phyloP scores from a whole-genome alignment of 2,797 vertebrate species.

The Eulemur coronatus region DNA sequence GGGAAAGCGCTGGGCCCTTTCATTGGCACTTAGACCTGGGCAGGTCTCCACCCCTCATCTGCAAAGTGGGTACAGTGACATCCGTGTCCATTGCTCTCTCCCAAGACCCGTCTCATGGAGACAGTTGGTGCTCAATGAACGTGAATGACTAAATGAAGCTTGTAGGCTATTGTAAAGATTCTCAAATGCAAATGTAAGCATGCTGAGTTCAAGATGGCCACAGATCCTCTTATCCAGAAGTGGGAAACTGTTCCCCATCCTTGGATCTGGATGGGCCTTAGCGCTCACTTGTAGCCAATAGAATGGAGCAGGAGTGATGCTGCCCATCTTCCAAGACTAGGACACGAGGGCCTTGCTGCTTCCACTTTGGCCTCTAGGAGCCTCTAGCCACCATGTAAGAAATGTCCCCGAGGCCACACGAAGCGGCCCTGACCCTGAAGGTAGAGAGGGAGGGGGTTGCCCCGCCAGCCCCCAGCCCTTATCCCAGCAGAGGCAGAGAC shows the following conservation, averaged over 20 bases:
- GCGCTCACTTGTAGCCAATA: accelerated
- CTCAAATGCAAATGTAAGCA: accelerated
- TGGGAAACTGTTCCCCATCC: background rate
- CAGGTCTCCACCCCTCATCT: background rate
- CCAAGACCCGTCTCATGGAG: background rate
- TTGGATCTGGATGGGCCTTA: background rate
- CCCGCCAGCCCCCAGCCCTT: background rate
- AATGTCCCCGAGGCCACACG: background rate
- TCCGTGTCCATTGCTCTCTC: background rate
- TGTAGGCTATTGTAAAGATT: background rate
- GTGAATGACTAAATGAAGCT: accelerated
- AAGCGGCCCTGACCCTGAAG: accelerated
- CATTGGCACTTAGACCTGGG: accelerated
- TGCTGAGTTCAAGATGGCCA: background rate
- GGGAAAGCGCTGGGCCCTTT: background rate
- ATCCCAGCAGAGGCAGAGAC: accelerated
- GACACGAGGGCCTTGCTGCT: too few relatives aligned
- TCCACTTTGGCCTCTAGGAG: background rate
- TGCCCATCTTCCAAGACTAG: accelerated
- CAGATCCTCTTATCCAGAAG: accelerated
- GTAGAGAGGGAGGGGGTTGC: background rate
- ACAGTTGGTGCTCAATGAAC: background rate
- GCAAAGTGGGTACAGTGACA: background rate
- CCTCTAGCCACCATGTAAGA: background rate
- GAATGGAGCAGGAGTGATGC: accelerated